Base-by-base conservation (phyloP, 1,140 invertebrate species). In the Chrysopa pallens region DNA sequence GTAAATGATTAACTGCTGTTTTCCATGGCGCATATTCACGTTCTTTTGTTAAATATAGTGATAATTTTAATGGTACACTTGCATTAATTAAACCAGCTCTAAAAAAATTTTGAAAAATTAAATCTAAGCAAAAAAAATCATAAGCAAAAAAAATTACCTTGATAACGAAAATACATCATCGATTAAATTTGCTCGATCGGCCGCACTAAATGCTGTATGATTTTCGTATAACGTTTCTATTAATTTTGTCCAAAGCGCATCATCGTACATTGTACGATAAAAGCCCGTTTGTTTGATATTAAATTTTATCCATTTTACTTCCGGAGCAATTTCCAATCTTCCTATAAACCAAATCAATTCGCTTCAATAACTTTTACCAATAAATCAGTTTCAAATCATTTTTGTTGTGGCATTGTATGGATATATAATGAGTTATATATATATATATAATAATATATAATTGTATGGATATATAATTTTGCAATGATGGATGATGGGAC, bases 251-350 rank as follows among this genome's bases (percentile, higher is more conserved):
- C 86, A 92, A 60, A 79, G 79, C 0, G 73, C 67, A 2, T 75
- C 68, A 28, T 87, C 80, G 58, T 92, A 93, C 44, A 81, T 78
- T 0, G 91, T 86, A 15, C 88, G 67, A 58, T 89, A 92, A 53
- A 88, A 89, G 1, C 88, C 86, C 12, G 74, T 76, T 59, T 86
- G 80, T 52, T 86, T 82, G n/a, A 81, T 69, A 61, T 92, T 92
- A 17, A 79, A 78, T 61, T 90, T 90, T 36, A 91, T 74, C 78
- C 85, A 91, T 36, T 75, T 69, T 0, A 76, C 66, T 36, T 68
- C 66, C 33, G 64, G 57, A 31, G 69, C 59, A 11, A 80, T 61
- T 49, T 80, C 73, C 47, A 83, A 80, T 36, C 68, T 70, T 3
- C 74, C 77, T 80, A 43, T 61, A 59, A 55, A 44, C 8, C 42